Evolutionary conservation across 1,140 invertebrate species (phyloP).

Genomic region (Heterodera carotae): DNA sequence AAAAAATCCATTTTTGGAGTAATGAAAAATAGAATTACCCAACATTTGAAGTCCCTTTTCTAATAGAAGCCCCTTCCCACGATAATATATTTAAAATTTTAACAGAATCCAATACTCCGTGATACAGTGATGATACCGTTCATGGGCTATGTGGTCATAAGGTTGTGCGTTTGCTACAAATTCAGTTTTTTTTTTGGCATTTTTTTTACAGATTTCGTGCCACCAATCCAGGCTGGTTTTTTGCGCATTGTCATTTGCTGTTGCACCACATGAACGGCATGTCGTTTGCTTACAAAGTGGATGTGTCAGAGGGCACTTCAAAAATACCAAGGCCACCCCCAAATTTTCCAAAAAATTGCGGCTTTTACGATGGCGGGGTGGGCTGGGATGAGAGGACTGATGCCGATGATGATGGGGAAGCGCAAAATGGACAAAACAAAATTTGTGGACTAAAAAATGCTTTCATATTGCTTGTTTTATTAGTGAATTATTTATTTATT

Average conservation of each 20-base stretch:
- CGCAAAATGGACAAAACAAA: background rate
- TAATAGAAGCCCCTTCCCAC: no score
- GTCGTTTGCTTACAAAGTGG: constrained; percentile 54
- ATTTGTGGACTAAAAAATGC: background rate
- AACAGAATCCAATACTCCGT: constrained; percentile 49
- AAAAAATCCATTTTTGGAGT: no score
- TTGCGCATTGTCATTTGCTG: constrained; percentile 54
- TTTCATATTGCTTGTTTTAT: background rate
- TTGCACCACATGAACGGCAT: constrained; percentile 54
- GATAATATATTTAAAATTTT: background rate
- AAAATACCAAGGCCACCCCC: background rate
- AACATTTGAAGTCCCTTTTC: no score
- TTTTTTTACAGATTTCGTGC: constrained; percentile 47
- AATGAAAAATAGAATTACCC: no score
- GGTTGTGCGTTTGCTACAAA: constrained; percentile 21
- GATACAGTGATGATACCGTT: constrained; percentile 53
- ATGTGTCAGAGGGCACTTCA: background rate
- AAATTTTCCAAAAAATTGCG: constrained; percentile 3
- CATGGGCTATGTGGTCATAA: constrained; percentile 51
- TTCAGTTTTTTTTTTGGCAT: background rate
- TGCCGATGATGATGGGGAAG: background rate
- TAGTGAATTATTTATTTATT: no score
- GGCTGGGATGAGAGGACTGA: background rate
- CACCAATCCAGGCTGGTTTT: constrained; percentile 55
- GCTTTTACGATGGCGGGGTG: background rate